phyloP scores from a whole-genome alignment of 2,113 vertebrate genomes.

The Corythornis cristatus region DNA sequence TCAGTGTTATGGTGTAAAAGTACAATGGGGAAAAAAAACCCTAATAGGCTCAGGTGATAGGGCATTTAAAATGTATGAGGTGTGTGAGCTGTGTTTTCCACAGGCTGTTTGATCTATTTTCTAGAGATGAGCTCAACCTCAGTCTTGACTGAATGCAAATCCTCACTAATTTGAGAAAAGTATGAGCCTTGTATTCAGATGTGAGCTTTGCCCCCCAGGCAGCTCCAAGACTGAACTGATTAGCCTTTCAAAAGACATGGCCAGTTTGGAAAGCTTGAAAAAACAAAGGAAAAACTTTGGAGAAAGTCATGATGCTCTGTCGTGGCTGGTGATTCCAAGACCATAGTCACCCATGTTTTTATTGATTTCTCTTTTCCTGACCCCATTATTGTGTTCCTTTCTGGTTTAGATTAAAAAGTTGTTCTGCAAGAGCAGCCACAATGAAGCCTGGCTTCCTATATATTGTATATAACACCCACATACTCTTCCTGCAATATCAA shows the following conservation, averaged over 20 bases:
- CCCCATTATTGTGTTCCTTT: not conserved
- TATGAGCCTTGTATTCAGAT: conserved; percentile 59
- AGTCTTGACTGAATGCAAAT: conserved; percentile 38
- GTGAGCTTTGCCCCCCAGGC: conserved; percentile 53
- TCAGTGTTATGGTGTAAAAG: not conserved
- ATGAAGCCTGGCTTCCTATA: not conserved
- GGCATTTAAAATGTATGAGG: conserved; percentile 5
- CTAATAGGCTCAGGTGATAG: not conserved
- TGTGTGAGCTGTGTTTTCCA: conserved; percentile 31
- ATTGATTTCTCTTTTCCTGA: conserved; percentile 29
- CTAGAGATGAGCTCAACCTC: conserved; percentile 47
- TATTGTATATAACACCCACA: not conserved
- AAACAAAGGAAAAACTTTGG: conserved; percentile 1
- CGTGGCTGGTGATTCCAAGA: conserved; percentile 16
- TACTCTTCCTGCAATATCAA: not conserved
- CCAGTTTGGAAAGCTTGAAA: conserved; percentile 5
- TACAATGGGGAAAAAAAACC: not conserved
- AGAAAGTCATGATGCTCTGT: conserved; percentile 13
- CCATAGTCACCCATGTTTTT: conserved; percentile 21
- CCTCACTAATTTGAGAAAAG: conserved; percentile 62
- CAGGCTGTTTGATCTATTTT: conserved; percentile 37
- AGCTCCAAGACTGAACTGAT: conserved; percentile 36
- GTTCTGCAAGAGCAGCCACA: not conserved
- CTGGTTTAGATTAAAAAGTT: conserved; percentile 33
- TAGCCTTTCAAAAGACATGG: conserved; percentile 35